Evolutionary conservation across 2,888 invertebrate genomes (phyloP), one percentile per base, ranked within the genome.

Genomic region (Ischnura elegans): DNA sequence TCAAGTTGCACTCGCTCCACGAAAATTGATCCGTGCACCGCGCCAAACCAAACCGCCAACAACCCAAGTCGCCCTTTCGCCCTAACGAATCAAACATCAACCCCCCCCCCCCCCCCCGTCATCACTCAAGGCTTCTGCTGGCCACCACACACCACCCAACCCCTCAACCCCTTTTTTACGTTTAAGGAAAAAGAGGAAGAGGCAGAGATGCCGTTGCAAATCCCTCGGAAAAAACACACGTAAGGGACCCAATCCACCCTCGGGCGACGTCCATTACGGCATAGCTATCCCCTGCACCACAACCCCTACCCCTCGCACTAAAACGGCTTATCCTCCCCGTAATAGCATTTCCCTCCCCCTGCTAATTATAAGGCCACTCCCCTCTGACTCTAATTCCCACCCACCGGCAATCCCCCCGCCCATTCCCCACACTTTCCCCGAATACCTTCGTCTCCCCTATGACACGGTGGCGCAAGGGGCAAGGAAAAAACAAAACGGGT

Each of bases 281-380:
- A 61, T 61, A 25, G n/a, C 61, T 61, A 19, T 19, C 61, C 6
- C n/a, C n/a, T 25, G n/a, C n/a, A 4, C 61, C 51, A 2, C 51
- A 4, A 4, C 61, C 61, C 1, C 61, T 19, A 19, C 8, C 25
- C 25, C 61, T 8, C 61, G n/a, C 8, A 25, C 25, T n/a, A 61
- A 61, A 61, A 61, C n/a, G 61, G 61, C 61, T 61, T 61, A 61
- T 61, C 61, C 61, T n/a, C 61, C 61, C 61, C 61, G 19, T 61
- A 61, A 61, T 61, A n/a, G 61, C 61, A 61, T 61, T 25, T 61
- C 47, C 47, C 25, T 29, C 76, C 36, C 76, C 6, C 76, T 16
- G 76, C 76, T 76, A 76, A 76, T 76, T 76, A 76, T 76, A 76
- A 76, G 76, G 29, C 61, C n/a, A 0, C 61, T 10, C 61, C 10